Conservation (phyloP, 1,140 invertebrate species). For the Hyposmocoma kahamanoa region DNA sequence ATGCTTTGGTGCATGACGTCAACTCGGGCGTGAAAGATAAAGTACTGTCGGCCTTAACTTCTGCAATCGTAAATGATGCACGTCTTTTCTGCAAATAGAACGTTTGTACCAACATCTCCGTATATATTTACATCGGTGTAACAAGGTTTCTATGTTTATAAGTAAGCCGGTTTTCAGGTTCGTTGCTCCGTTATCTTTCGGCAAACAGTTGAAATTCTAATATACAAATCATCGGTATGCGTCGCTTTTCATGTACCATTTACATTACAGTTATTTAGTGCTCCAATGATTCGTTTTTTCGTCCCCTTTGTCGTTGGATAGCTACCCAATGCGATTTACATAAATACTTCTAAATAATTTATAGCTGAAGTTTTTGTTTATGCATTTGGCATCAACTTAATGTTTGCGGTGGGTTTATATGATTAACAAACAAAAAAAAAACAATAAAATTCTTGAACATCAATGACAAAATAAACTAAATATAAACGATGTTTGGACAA, state of each 20-base stretch:
- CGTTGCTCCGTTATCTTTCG: neutral
- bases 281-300: slow-evolving; percentile 36
- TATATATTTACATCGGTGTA: neutral
- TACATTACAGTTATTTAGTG: slow-evolving; percentile 51
- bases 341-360: too few relatives aligned
- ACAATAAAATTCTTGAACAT: too few relatives aligned
- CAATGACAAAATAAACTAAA: too few relatives aligned
- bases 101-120: neutral
- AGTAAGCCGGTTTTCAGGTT: neutral
- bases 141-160: neutral
- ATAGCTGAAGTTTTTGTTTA: too few relatives aligned
- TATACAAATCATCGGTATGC: neutral
- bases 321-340: slow-evolving; percentile 33
- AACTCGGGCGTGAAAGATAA: too few relatives aligned
- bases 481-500: too few relatives aligned
- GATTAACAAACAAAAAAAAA: too few relatives aligned
- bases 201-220: neutral
- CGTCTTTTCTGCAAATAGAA: neutral
- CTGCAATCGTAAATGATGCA: neutral
- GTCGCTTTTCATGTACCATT: slow-evolving; percentile 34
- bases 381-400: too few relatives aligned
- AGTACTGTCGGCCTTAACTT: too few relatives aligned
- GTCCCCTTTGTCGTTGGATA: slow-evolving; percentile 18
- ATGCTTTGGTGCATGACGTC: too few relatives aligned
- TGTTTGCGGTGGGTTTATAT: too few relatives aligned